These are phyloP conservation scores for Chitala chitala DNA, from an alignment of 2,113 vertebrate species.

Conservation along the genomic window DNA sequence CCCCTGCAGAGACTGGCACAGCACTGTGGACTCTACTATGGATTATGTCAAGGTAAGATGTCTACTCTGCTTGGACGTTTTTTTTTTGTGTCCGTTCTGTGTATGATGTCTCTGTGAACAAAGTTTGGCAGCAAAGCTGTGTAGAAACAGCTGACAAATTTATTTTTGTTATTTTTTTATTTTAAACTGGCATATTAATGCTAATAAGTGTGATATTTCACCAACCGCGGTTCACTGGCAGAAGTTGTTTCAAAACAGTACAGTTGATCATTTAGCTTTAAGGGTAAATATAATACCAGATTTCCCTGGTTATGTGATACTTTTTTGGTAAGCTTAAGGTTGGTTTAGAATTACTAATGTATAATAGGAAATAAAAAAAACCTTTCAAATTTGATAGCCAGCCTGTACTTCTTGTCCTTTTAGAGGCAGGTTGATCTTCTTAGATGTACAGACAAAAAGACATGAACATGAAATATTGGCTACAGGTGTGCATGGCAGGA, in stretches of 20 bases:
- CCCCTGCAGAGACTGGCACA: constrained; percentile 60
- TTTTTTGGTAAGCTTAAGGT: too few species aligned
- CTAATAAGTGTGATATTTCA: too few species aligned
- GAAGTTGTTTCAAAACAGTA: neutral
- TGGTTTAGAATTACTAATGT: neutral
- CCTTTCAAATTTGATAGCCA: neutral
- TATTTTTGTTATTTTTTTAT: neutral
- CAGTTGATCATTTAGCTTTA: too few species aligned
- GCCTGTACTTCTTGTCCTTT: neutral
- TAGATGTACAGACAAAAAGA: neutral
- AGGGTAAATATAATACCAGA: too few species aligned
- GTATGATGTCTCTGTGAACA: neutral
- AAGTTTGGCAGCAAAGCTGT: neutral
- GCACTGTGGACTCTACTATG: constrained; percentile 61
- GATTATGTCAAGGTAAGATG: constrained; percentile 80
- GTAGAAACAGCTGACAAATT: neutral
- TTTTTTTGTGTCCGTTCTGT: too few species aligned
- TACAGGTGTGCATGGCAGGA: neutral
- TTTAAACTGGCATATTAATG: neutral
- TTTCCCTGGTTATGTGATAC: too few species aligned
- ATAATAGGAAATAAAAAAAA: neutral
- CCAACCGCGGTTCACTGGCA: too few species aligned
- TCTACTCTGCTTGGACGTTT: too few species aligned
- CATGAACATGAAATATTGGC: neutral
- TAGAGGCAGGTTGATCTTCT: neutral